Percentiles rank a stretch among this genome's conserved stretches.
Evolutionary conservation across 2,113 vertebrate species (phyloP).

Genomic region (Patagioenas fasciata): DNA sequence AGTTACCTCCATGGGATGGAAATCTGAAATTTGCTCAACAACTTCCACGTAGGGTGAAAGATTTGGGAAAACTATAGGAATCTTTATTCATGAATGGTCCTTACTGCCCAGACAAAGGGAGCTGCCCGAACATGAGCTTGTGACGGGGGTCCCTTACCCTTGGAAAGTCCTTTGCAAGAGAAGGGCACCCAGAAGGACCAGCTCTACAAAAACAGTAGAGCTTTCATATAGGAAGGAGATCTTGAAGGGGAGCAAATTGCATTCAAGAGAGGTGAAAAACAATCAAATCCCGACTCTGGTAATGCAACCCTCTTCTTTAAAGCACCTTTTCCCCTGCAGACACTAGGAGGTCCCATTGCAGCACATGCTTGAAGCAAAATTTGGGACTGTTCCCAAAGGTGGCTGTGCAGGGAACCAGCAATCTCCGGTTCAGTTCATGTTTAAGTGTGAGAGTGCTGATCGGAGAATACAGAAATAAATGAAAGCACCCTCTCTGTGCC

Average conservation of each 20-base stretch:
- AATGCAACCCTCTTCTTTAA: neutral
- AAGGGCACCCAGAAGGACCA: neutral
- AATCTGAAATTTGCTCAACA: neutral
- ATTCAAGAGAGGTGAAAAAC: neutral
- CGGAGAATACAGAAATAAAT: neutral
- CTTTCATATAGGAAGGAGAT: neutral
- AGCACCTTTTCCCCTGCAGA: neutral
- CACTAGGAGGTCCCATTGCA: neutral
- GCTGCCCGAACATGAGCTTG: neutral
- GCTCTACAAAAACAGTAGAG: neutral
- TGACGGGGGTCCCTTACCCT: neutral
- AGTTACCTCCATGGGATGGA: neutral
- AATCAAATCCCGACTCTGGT: neutral
- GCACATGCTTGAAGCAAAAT: neutral
- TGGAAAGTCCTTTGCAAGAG: neutral
- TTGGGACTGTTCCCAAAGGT: neutral
- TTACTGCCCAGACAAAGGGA: neutral
- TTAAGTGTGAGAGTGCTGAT: neutral
- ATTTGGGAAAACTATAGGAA: neutral
- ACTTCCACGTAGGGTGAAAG: neutral
- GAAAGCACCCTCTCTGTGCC: fast-evolving
- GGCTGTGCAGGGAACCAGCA: neutral
- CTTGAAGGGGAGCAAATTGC: neutral
- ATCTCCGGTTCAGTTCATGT: neutral
- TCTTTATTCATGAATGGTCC: neutral